Base-by-base conservation (phyloP, 2,888 invertebrate genomes). In the Eupithecia tripunctaria region DNA sequence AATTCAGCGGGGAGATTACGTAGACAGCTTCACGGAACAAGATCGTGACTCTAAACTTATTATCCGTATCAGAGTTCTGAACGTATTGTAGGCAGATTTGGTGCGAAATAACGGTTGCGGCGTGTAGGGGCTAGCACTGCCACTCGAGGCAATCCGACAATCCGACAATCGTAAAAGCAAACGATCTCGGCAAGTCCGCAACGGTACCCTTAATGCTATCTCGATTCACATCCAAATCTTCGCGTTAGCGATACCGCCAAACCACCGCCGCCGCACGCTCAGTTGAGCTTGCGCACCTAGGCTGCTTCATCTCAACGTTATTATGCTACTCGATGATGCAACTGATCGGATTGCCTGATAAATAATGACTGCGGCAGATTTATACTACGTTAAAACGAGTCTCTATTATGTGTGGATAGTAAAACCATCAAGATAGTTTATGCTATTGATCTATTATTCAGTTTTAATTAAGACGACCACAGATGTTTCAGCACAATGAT, bases 51-150 rank as follows among this genome's bases (percentile, higher is more conserved):
- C 81, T 84, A 88, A 88, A 90, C 89, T 91, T 91, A 91, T 91
- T 92, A 92, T 91, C 90, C 91, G 89, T 91, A 91, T 91, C 90
- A 90, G 88, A 89, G 86, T 86, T 88, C 86, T 84, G 87, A 88
- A 86, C 86, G 89, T 88, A 92, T 91, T 91, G 92, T 90, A 89
- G 88, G 91, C 91, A 92, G 93, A 93, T 94, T 94, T 91, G 92
- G 92, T 87, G 93, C 89, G 89, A 89, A 86, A 84, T 91, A 91
- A 91, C 91, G 91, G 91, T 88, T 51, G 29, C 41, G 82, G 83
- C 78, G 81, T 78, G 81, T 82, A 81, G 80, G 80, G 81, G 41
- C 79, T 80, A 81, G 80, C 78, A 78, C 64, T 41, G 82, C 81
- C 82, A 81, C 82, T 83, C 78, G 79, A 78, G 83, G 84, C 87